Percentiles rank a stretch among this genome's conserved stretches.
phyloP scores from a whole-genome alignment of 2,113 vertebrate species.

The Neoarius graeffei region DNA sequence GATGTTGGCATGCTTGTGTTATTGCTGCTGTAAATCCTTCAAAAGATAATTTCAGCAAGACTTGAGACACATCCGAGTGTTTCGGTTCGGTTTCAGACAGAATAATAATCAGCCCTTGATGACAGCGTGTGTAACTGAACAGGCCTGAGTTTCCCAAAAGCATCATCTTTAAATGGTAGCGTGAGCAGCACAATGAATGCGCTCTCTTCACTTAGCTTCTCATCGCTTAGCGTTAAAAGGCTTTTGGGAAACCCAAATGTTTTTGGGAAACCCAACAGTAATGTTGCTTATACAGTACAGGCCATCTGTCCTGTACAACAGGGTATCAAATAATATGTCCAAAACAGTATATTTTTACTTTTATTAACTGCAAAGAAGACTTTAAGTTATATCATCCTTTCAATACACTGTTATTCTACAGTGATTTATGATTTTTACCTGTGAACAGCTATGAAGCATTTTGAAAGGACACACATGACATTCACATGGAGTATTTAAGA shows the following conservation, averaged over 20 bases:
- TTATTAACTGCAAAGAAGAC: not conserved
- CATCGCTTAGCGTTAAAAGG: too few species aligned
- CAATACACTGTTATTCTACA: not conserved
- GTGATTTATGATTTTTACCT: not conserved
- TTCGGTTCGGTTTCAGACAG: conserved; percentile 52
- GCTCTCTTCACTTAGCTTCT: too few species aligned
- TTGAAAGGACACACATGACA: not conserved
- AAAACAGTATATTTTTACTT: not conserved
- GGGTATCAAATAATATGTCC: not conserved
- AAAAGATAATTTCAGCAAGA: conserved; percentile 47
- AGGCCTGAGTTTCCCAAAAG: too few species aligned
- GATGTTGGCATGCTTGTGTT: conserved; percentile 59
- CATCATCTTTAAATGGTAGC: too few species aligned
- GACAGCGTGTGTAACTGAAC: not conserved
- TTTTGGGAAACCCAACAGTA: not conserved
- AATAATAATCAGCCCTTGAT: conserved; percentile 45
- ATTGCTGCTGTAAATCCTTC: conserved; percentile 67
- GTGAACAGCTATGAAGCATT: not conserved
- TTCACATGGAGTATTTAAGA: not conserved
- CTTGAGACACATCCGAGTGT: conserved; percentile 24
- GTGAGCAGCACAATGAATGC: too few species aligned
- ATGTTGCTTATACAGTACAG: conserved; percentile 16
- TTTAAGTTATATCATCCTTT: not conserved
- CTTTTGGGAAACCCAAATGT: too few species aligned
- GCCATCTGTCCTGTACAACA: not conserved